Percentiles rank a stretch among this genome's conserved stretches.
phyloP scores from a whole-genome alignment of 2,113 vertebrate genomes.

The Oreocharis arfaki region DNA sequence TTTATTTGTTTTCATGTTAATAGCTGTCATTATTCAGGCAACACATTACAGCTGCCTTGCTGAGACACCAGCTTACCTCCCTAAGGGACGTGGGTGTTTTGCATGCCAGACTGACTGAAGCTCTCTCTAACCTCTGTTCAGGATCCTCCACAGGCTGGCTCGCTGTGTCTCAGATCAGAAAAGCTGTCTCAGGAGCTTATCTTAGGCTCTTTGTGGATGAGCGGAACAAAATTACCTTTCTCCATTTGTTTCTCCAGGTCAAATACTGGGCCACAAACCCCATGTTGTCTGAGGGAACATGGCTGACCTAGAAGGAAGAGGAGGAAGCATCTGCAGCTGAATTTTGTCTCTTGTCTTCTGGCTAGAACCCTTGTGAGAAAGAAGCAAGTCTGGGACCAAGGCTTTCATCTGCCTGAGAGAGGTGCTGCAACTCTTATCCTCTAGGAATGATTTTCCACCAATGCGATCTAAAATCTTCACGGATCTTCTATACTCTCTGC shows the following conservation, averaged over 20 bases:
- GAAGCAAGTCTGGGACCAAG: not conserved
- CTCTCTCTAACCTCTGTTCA: not conserved
- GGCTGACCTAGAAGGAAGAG: not conserved
- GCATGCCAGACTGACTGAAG: not conserved
- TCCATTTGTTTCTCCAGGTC: not conserved
- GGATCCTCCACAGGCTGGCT: not conserved
- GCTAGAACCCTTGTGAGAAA: not conserved
- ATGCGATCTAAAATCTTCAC: not conserved
- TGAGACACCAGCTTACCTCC: not conserved
- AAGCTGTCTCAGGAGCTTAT: not conserved
- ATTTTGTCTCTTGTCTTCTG: not conserved
- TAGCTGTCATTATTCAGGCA: not conserved
- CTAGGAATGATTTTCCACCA: not conserved
- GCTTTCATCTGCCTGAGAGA: not conserved
- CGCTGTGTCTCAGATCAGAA: not conserved
- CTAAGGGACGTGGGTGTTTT: not conserved
- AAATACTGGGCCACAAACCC: not conserved
- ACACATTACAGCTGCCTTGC: not conserved
- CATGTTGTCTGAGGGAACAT: not conserved
- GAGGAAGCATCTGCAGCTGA: not conserved
- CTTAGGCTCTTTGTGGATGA: not conserved
- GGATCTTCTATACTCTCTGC: not conserved
- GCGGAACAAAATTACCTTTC: not conserved
- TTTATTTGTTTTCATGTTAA: not conserved
- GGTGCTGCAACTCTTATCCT: not conserved